Percentiles rank a stretch among this genome's conserved stretches.
Conservation (phyloP, 2,888 invertebrate genomes). For the Calameuta idolon region DNA sequence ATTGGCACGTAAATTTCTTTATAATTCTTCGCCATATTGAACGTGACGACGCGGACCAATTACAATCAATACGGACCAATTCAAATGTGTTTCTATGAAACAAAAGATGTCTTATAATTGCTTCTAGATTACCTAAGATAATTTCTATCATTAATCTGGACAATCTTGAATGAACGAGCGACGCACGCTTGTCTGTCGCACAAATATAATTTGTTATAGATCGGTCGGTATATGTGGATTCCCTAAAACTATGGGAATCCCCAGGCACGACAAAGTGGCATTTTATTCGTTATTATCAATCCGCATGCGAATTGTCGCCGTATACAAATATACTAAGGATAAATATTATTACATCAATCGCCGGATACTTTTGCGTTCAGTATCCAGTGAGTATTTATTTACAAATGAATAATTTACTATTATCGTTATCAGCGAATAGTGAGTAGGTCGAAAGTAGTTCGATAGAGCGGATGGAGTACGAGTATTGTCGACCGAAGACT, state of each 20-base stretch:
- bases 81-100: background rate
- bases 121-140: background rate
- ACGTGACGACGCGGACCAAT: background rate
- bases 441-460: constrained; percentile 33
- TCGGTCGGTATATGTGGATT: constrained; percentile 3
- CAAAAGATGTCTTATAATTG: background rate
- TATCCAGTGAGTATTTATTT: constrained; percentile 8
- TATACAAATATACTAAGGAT: background rate
- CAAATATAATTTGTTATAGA: background rate
- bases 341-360: background rate
- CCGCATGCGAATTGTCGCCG: background rate
- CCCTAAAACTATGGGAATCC: background rate
- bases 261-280: background rate
- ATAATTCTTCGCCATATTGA: background rate
- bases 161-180: background rate
- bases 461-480: constrained; percentile 45
- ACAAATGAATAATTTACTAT: constrained; percentile 1
- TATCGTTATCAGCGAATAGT: constrained; percentile 9
- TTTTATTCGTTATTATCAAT: constrained; percentile 9
- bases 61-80: no score
- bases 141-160: background rate
- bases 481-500: constrained; percentile 52
- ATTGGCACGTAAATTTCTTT: background rate
- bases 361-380: background rate
- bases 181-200: background rate